Percentiles rank a stretch among this genome's conserved stretches.
Evolutionary conservation across 2,113 vertebrate genomes (phyloP).

Genomic region (Gracilinanus agilis): DNA sequence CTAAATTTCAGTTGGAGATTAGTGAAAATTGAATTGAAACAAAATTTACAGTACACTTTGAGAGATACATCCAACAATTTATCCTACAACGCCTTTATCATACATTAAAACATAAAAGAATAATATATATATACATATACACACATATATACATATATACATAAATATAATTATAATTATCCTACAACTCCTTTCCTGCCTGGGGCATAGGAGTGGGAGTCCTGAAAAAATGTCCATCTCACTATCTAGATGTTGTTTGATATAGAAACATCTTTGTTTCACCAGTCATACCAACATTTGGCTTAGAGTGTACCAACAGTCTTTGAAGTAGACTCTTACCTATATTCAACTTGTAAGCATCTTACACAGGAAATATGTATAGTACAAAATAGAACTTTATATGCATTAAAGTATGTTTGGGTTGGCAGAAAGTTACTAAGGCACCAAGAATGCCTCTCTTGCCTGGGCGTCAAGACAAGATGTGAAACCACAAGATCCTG

Average conservation of each 20-base stretch:
- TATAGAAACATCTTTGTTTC: not conserved
- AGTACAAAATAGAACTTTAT: not conserved
- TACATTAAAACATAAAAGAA: too few species aligned
- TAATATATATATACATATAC: too few species aligned
- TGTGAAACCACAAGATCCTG: conserved; percentile 6
- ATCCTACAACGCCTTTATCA: not conserved
- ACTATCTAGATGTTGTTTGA: not conserved
- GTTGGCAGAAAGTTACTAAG: not conserved
- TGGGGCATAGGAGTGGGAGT: not conserved
- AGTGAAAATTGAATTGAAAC: not conserved
- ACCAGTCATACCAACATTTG: not conserved
- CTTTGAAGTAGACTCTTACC: not conserved
- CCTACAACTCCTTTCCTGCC: too few species aligned
- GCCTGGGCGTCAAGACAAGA: not conserved
- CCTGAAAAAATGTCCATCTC: not conserved
- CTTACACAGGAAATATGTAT: conserved; percentile 8
- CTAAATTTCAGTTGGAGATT: not conserved
- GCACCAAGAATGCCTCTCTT: not conserved
- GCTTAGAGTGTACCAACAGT: not conserved
- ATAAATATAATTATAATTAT: too few species aligned
- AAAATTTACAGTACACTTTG: not conserved
- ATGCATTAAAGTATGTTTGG: not conserved
- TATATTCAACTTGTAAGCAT: not conserved
- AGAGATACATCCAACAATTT: not conserved
- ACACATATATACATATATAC: too few species aligned